Evolutionary conservation across 1,140 invertebrate genomes (phyloP).

Genomic region (Parasteatoda tepidariorum): DNA sequence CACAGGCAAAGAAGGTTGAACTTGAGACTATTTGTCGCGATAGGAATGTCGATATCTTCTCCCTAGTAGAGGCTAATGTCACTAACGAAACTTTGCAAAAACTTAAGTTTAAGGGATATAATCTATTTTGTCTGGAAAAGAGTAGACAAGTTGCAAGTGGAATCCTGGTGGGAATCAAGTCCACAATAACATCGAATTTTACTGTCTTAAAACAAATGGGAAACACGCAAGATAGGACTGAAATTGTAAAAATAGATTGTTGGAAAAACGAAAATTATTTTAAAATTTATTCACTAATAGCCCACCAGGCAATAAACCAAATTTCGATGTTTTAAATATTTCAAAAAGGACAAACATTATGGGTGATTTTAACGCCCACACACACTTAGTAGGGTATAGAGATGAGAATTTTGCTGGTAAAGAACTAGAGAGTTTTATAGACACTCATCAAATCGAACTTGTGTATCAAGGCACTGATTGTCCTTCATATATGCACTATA

Average conservation of each 20-base stretch:
- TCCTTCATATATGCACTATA: not conserved
- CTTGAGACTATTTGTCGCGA: slow-evolving; percentile 24
- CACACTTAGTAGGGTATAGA: not conserved
- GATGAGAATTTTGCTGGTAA: not conserved
- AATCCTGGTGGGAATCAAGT: slow-evolving; percentile 35
- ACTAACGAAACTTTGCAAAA: slow-evolving; percentile 20
- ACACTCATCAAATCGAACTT: not conserved
- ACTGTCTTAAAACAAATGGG: slow-evolving; percentile 27
- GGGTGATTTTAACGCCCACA: slow-evolving; percentile 18
- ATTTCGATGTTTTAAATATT: not conserved
- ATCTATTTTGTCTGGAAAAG: slow-evolving; percentile 8
- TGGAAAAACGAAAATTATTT: slow-evolving; percentile 33
- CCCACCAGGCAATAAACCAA: slow-evolving; percentile 1
- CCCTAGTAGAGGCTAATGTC: slow-evolving; percentile 14
- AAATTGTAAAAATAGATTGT: slow-evolving; percentile 26
- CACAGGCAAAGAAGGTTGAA: not conserved
- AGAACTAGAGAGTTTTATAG: not conserved
- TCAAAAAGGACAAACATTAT: not conserved
- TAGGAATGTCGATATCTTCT: slow-evolving; percentile 26
- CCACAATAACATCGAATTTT: slow-evolving; percentile 7
- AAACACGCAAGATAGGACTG: slow-evolving; percentile 24
- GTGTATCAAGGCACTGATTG: not conserved
- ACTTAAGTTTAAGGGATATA: slow-evolving; percentile 17
- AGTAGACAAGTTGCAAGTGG: slow-evolving; percentile 17
- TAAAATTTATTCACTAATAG: slow-evolving; percentile 5